phyloP scores from a whole-genome alignment of 2,797 vertebrate species.

The Dendrocincla tyrannina region DNA sequence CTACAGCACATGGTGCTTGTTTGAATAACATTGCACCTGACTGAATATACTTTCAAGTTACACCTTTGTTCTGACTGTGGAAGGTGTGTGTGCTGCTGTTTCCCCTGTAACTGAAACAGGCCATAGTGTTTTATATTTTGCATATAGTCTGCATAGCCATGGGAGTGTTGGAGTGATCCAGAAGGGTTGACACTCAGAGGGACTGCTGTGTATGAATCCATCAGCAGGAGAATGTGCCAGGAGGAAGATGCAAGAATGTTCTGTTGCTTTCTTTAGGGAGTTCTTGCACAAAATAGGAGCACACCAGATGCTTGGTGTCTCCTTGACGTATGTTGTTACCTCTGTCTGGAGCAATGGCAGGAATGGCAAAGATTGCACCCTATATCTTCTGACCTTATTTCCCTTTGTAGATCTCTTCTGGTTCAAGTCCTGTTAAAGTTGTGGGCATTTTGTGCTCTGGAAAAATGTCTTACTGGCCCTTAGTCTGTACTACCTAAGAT shows the following conservation, averaged over 20 bases:
- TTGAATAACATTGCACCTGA: not conserved
- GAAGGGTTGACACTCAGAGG: not conserved
- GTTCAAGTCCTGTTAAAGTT: not conserved
- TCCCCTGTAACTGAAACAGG: not conserved
- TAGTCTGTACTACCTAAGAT: not conserved
- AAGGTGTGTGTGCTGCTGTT: not conserved
- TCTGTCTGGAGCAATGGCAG: not conserved
- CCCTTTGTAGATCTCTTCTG: not conserved
- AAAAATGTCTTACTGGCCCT: not conserved
- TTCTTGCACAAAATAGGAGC: not conserved
- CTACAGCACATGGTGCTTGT: not conserved
- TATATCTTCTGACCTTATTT: not conserved
- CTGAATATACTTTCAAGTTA: not conserved
- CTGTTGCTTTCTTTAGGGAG: not conserved
- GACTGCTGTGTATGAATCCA: not conserved
- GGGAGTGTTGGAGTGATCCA: not conserved
- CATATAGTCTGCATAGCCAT: not conserved
- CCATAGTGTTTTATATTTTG: not conserved
- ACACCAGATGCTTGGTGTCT: not conserved
- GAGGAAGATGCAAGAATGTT: not conserved
- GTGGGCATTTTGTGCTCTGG: not conserved
- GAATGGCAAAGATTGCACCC: not conserved
- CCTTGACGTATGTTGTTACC: not conserved
- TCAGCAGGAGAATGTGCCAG: rapidly evolving
- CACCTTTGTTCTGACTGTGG: not conserved